Conservation (phyloP, 2,113 vertebrate genomes). For the Rhinolophus sinicus region DNA sequence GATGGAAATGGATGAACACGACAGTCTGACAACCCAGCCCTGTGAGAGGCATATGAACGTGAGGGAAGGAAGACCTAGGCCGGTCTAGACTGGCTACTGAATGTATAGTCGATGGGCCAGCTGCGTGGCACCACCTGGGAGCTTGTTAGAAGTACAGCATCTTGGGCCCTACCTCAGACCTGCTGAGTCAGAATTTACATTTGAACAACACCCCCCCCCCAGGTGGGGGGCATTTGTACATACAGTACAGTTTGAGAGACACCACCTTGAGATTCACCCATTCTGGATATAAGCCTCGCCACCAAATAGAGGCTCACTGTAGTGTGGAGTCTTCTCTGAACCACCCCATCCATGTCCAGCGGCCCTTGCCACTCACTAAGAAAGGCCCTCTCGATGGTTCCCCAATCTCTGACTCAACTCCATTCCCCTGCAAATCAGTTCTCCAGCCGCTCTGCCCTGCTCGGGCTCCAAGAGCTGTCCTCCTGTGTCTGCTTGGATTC, state of each 20-base stretch:
- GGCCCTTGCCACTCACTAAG: neutral
- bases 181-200: neutral
- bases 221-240: neutral
- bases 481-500: neutral
- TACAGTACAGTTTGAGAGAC: too few species aligned
- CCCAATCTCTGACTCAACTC: neutral
- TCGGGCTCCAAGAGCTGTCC: neutral
- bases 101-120: rapidly evolving
- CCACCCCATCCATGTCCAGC: neutral
- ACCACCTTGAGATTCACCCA: neutral
- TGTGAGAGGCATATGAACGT: rapidly evolving
- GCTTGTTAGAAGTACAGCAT: neutral
- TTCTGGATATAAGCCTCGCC: neutral
- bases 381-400: neutral
- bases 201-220: neutral
- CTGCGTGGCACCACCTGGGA: rapidly evolving
- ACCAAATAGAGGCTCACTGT: neutral
- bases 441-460: neutral
- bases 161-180: neutral
- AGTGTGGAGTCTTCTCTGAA: neutral
- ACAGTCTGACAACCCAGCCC: neutral
- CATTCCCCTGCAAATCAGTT: neutral
- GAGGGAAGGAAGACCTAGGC: neutral
- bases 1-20: neutral
- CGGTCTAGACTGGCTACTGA: neutral